Conservation (phyloP, 2,888 invertebrate species). For the Brachyptera putata region DNA sequence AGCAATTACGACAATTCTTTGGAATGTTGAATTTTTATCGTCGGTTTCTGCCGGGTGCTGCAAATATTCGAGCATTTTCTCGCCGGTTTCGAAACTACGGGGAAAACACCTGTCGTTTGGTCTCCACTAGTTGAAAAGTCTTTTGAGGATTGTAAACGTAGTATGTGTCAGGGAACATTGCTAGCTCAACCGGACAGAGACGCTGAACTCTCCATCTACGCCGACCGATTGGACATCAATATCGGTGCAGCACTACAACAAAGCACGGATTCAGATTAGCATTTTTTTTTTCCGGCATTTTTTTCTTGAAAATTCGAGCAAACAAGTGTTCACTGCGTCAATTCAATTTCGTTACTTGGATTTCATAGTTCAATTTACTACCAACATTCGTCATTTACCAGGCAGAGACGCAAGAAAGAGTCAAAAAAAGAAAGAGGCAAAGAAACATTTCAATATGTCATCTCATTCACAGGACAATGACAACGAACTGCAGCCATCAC, state of each 20-base stretch:
- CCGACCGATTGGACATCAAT: slow-evolving; percentile 43
- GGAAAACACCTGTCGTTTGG: background rate
- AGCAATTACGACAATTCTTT: no score
- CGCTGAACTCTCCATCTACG: slow-evolving; percentile 38
- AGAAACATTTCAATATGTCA: no score
- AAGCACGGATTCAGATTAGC: slow-evolving; percentile 12
- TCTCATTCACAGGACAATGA: no score
- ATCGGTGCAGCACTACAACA: slow-evolving; percentile 41
- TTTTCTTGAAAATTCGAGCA: slow-evolving; percentile 9
- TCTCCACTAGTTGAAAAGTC: background rate
- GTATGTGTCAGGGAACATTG: slow-evolving; percentile 32
- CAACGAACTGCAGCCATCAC: no score
- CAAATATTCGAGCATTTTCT: no score
- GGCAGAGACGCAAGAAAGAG: no score
- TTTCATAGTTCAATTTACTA: slow-evolving; percentile 11
- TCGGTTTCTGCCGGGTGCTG: no score
- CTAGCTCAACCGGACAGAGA: slow-evolving; percentile 39
- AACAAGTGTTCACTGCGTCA: slow-evolving; percentile 15
- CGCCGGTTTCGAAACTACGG: background rate
- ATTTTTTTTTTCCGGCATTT: slow-evolving; percentile 40
- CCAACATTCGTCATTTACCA: no score
- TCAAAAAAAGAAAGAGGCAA: no score
- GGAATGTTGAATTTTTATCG: no score
- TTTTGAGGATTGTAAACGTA: background rate
- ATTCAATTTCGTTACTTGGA: slow-evolving; percentile 15